Conservation (phyloP, 2,888 invertebrate genomes). For the Polydrusus cervinus region DNA sequence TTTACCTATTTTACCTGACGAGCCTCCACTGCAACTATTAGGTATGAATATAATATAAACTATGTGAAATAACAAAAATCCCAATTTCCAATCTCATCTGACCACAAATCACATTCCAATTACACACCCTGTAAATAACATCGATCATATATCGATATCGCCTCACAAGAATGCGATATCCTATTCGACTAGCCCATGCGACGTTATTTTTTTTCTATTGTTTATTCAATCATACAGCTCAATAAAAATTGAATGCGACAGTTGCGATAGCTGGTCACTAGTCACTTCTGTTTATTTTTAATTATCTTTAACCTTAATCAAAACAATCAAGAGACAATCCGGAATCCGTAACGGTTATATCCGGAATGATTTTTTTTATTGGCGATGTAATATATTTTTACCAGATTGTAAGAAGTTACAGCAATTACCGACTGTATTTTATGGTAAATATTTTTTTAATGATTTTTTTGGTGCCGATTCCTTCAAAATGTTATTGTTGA, state of each 20-base stretch:
- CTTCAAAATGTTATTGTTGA: no score
- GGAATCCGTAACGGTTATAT: conserved; percentile 16
- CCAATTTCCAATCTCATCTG: no score
- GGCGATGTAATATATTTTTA: neutral
- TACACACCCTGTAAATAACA: neutral
- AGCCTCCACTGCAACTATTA: no score
- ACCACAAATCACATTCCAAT: neutral
- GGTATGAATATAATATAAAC: no score
- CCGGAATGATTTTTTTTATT: conserved; percentile 16
- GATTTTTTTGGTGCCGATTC: no score
- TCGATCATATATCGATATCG: neutral
- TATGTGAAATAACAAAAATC: no score
- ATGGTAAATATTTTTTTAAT: no score
- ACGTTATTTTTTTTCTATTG: neutral
- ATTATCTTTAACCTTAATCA: conserved; percentile 43
- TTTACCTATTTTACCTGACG: no score
- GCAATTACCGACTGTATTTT: no score
- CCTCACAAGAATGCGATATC: neutral
- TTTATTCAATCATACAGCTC: conserved; percentile 5
- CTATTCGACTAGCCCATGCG: neutral
- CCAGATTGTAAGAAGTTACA: neutral
- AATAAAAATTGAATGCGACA: conserved; percentile 20
- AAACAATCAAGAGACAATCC: conserved; percentile 14
- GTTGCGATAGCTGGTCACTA: neutral
- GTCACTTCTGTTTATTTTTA: no score